A percentile compares a stretch with the other conserved stretches of the same genome.
Conservation (phyloP, 2,797 vertebrate species). For the Champsocephalus esox region DNA sequence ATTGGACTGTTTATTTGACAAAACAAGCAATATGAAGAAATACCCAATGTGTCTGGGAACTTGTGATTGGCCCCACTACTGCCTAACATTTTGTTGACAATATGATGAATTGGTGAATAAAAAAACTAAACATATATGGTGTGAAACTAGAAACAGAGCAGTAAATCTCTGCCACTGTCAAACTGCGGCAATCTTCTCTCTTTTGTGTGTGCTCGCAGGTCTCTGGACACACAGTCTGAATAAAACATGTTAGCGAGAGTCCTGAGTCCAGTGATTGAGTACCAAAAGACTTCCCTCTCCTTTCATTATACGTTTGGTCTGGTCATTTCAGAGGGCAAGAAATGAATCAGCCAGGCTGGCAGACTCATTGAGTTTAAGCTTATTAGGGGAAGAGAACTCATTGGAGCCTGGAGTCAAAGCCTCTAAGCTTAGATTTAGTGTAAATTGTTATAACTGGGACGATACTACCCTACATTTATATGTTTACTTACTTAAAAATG, state of each 20-base stretch:
- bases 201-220: constrained; percentile 13
- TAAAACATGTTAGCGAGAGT: constrained; percentile 52
- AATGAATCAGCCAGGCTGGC: constrained; percentile 56
- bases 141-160: neutral
- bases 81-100: too few species aligned
- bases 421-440: constrained; percentile 39
- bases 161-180: neutral
- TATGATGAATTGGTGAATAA: too few species aligned
- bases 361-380: constrained; percentile 31
- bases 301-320: constrained; percentile 36
- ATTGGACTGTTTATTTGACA: too few species aligned
- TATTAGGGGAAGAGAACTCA: constrained; percentile 50
- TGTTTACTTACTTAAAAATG: too few species aligned
- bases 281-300: constrained; percentile 36
- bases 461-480: too few species aligned
- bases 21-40: neutral
- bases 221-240: constrained; percentile 37
- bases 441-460: constrained; percentile 18
- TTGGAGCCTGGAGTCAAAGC: constrained; percentile 42
- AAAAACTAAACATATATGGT: neutral
- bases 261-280: constrained; percentile 43
- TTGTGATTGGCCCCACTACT: neutral
- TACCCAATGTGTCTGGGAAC: neutral
- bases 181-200: neutral
- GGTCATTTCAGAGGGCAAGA: constrained; percentile 45